phyloP scores from a whole-genome alignment of 2,888 invertebrate species.

The Trichopria drosophilae region DNA sequence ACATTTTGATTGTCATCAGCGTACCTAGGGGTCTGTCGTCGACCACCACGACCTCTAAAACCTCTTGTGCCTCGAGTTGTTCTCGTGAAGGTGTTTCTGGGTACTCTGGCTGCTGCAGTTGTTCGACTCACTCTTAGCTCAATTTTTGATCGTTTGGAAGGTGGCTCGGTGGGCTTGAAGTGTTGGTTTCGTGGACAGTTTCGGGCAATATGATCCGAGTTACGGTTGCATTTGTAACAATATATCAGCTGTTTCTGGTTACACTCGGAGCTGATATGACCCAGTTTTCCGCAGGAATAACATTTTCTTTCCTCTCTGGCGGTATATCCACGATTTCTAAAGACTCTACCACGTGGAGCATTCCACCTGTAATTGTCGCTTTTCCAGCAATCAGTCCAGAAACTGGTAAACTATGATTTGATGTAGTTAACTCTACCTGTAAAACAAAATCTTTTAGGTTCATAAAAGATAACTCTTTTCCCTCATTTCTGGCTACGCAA shows the following conservation, averaged over 20 bases:
- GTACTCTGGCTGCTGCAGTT: too few species aligned
- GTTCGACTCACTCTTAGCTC: too few species aligned
- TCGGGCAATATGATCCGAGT: too few species aligned
- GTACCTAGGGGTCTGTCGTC: too few species aligned
- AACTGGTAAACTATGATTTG: neutral
- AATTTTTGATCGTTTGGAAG: too few species aligned
- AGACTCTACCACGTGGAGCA: neutral
- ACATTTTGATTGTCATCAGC: too few species aligned
- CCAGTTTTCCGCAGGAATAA: neutral
- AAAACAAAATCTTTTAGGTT: slow-evolving; percentile 1
- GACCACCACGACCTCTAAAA: too few species aligned
- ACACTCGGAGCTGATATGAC: neutral
- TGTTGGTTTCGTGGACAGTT: too few species aligned
- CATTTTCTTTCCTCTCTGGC: neutral
- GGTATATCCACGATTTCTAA: neutral
- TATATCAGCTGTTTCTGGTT: neutral
- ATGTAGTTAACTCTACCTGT: slow-evolving; percentile 2
- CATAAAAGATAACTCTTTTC: neutral
- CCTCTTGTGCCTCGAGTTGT: too few species aligned
- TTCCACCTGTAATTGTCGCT: neutral
- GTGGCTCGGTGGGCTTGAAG: too few species aligned
- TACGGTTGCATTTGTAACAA: neutral
- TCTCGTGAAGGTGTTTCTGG: too few species aligned
- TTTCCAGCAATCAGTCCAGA: slow-evolving; percentile 1
- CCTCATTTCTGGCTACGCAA: slow-evolving; percentile 1